Evolutionary conservation across 2,888 invertebrate genomes (phyloP), one percentile per base, ranked within the genome.

Genomic region (Microctonus brassicae): DNA sequence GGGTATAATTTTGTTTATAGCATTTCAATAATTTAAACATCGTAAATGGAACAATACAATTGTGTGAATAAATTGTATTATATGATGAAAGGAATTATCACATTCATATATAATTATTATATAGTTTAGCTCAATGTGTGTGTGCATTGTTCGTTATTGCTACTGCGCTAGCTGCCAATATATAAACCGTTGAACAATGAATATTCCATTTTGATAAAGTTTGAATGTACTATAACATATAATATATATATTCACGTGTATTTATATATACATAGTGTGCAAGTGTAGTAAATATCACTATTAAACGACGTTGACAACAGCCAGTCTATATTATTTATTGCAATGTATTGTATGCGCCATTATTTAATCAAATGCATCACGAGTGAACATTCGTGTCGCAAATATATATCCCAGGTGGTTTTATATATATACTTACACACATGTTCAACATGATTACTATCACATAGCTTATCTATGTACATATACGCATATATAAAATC

Each of bases 341-440:
- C 47, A 47, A 47, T 47, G 47, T 47, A 47, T 47, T 47, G 47
- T 57, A 74, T 75, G 77, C 76, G 78, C 73, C 77, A 75, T 80
- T 79, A 76, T 81, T 80, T 80, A 79, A 77, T 78, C 77, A 53
- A 64, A 52, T 17, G 24, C 39, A 52, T 47, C 29, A 64, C 13
- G 26, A 53, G 29, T 29, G 47, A 36, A 63, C 13, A 68, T 34
- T 60, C 42, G 24, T 53, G 34, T 29, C 55, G 55, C 33, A 66
- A 66, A 57, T 57, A 65, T 57, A 65, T 52, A 55, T 33, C 1
- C 11, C 47, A 58, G 67, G 17, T 60, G 53, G 42, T 57, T 55
- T 47, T 39, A 53, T 17, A n/a, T 26, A 33, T 26, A 29, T n/a
- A 42, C 60, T n/a, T n/a, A 24, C 26, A n/a, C 6, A 67, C 17